phyloP scores from a whole-genome alignment of 2,797 vertebrate genomes.

The Gymnothorax javanicus region DNA sequence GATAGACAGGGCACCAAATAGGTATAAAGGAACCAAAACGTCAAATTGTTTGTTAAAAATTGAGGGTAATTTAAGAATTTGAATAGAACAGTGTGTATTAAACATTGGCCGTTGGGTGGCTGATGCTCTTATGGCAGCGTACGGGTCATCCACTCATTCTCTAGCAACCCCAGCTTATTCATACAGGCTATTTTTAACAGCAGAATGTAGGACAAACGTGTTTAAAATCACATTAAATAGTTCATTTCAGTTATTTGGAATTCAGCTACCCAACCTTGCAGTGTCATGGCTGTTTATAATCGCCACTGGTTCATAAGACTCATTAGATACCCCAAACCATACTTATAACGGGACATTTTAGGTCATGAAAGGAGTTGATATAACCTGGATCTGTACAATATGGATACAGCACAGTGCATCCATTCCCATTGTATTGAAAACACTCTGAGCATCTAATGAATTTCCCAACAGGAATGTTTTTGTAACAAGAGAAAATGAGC shows the following conservation, averaged over 20 bases:
- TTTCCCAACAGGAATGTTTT: neutral
- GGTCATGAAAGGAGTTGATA: neutral
- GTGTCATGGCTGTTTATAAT: neutral
- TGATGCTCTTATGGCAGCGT: too few species aligned
- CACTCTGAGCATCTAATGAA: neutral
- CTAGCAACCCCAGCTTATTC: neutral
- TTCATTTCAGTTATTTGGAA: neutral
- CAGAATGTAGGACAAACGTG: neutral
- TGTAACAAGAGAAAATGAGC: neutral
- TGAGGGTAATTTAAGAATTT: too few species aligned
- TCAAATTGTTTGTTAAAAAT: too few species aligned
- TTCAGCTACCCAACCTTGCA: neutral
- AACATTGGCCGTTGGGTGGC: too few species aligned
- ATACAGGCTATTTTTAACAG: neutral
- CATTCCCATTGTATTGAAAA: neutral
- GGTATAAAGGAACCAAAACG: too few species aligned
- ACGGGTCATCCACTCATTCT: neutral
- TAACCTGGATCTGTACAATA: neutral
- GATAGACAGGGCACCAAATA: too few species aligned
- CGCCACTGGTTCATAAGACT: neutral
- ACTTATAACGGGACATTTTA: neutral
- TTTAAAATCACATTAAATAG: neutral
- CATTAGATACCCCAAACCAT: neutral
- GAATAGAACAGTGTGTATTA: too few species aligned
- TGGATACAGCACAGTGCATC: neutral